These are phyloP conservation scores for Callorhinus ursinus DNA, from an alignment of 2,113 vertebrate species.

Conservation along the genomic window DNA sequence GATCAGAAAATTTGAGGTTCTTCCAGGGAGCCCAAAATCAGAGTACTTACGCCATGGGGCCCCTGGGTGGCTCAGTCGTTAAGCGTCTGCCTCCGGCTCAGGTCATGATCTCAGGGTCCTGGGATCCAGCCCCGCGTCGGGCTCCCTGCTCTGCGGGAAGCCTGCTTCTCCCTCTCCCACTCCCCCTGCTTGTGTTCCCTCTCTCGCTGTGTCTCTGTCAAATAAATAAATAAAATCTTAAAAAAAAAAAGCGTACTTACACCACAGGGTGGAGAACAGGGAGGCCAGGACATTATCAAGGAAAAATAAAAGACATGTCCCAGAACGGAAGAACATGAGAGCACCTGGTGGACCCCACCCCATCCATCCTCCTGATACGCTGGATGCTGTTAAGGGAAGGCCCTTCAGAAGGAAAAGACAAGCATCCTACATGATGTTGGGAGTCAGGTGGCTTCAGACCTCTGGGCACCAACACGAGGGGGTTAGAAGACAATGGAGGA, in stretches of 20 bases:
- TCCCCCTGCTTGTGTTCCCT: too few species aligned
- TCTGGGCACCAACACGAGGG: not conserved
- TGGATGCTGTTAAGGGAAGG: too few species aligned
- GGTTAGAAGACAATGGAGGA: not conserved
- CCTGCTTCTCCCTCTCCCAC: too few species aligned
- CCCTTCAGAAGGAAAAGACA: not conserved
- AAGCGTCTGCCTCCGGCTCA: too few species aligned
- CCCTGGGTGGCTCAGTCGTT: too few species aligned
- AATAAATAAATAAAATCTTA: too few species aligned
- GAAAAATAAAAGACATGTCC: not conserved
- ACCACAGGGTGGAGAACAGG: not conserved
- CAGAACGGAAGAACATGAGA: fast-evolving
- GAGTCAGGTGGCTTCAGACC: not conserved
- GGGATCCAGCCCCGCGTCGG: too few species aligned
- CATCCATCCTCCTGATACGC: not conserved
- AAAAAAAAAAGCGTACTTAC: too few species aligned
- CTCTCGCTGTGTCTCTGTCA: too few species aligned
- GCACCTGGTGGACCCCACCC: fast-evolving
- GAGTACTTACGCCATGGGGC: too few species aligned
- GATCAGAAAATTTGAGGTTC: not conserved
- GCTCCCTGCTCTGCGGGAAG: too few species aligned
- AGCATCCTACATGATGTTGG: not conserved
- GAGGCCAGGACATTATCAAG: not conserved
- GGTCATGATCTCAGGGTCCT: too few species aligned
- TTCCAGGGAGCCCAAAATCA: not conserved